Base-by-base conservation (phyloP, 2,797 vertebrate genomes). In the Acanthis flammea region DNA sequence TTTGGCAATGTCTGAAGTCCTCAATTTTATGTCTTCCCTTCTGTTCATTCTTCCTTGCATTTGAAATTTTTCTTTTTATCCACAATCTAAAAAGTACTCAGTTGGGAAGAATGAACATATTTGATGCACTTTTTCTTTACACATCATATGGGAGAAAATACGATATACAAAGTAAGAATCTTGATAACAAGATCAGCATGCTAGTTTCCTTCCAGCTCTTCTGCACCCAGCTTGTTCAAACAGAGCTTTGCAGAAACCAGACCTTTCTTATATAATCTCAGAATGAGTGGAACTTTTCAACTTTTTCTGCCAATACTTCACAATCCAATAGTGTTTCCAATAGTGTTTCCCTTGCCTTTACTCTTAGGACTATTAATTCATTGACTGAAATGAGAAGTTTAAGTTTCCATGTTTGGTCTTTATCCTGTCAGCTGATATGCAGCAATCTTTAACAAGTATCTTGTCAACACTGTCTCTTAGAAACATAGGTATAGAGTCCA, bases 161-260 rank as follows among this genome's bases (percentile, higher is more conserved):
- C 0, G 0, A 67, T 28, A 88, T 2, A 61, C 6, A 31, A 67
- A 66, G n/a, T 35, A 55, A 55, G 21, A 41, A 61, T 37, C 42
- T 63, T 37, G 58, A 37, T 19, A 58, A 47, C 22, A 27, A 57
- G 17, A 84, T 50, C 45, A 90, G 31, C 17, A 14, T 10, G 6
- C n/a, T 81, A 58, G 41, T 42, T 92, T 68, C 18, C 7, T 35
- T 80, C 45, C 58, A 90, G 18, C n/a, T 90, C 70, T 88, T 77
- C 65, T 83, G 28, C 47, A 72, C 4, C 7, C 37, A n/a, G 10
- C 16, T 22, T 61, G n/a, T 24, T 80, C 41, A 74, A 78, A 78
- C 9, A 72, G 87, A 63, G 65, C 71, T 83, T 42, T 71, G 57
- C 53, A 83, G 61, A 91, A 90, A 88, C 7, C 31, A 83, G 39